Evolutionary conservation across 2,113 vertebrate species (phyloP), one percentile per base, ranked within the genome.

Genomic region (Sialia sialis): DNA sequence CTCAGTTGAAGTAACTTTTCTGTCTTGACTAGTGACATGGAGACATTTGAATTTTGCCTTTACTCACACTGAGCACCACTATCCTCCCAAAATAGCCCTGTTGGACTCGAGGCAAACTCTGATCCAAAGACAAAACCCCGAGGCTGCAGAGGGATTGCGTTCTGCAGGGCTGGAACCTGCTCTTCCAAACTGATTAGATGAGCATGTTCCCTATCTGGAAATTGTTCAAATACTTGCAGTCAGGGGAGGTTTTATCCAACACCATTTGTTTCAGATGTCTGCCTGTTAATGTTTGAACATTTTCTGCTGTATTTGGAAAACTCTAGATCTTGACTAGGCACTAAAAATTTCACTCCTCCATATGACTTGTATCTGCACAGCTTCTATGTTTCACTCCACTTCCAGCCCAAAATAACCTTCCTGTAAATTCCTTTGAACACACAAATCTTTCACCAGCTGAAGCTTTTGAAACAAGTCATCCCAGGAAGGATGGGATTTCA

Each of bases 201-300:
- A 75, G 54, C 15, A 1, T 54, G 64, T 70, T 91, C 51, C 38
- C 39, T 78, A 1, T 74, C 51, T 94, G 85, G 82, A 90, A 85
- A 68, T 60, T 60, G 58, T 69, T 88, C 67, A 89, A 64, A 20
- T 85, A 30, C 90, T 96, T 85, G 22, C n/a, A 58, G 36, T 68
- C 63, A 32, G 5, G 36, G 30, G 46, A 90, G 72, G 25, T 41
- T 95, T 88, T 79, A 60, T 66, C 75, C 58, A 68, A 16, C 38
- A 68, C 52, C n/a, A 58, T 85, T 95, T 93, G 72, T 93, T 93
- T 93, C 79, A 55, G 43, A n/a, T 85, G 48, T 84, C 82, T 83
- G 46, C 12, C 49, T 93, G 58, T 75, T 93, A 78, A 56, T 41
- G 26, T 87, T 93, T 69, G 49, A 92, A 80, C 26, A 36, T 46